Percentiles rank a stretch among this genome's conserved stretches.
These are phyloP conservation scores for Pluvialis apricaria DNA, from an alignment of 2,113 vertebrate species.

Conservation along the genomic window DNA sequence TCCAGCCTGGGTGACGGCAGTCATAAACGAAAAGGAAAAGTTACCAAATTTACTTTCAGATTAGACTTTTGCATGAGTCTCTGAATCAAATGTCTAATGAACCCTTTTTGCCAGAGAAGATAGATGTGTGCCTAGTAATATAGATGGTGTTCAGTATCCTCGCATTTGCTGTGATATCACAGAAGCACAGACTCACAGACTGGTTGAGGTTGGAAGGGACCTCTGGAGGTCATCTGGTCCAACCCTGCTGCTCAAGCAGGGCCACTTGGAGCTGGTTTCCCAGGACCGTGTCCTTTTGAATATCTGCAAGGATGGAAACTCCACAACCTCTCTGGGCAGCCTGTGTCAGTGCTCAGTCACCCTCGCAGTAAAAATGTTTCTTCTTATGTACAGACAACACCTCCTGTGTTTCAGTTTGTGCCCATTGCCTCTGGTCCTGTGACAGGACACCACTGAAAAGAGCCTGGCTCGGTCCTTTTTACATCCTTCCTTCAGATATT, in stretches of 20 bases:
- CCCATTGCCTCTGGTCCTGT: background rate
- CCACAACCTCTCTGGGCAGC: background rate
- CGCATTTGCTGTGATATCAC: background rate
- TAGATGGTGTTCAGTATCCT: background rate
- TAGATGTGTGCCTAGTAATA: background rate
- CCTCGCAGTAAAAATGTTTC: background rate
- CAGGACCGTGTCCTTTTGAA: background rate
- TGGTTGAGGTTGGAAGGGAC: background rate
- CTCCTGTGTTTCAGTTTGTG: background rate
- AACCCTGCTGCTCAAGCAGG: background rate
- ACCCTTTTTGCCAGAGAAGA: background rate
- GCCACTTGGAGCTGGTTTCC: background rate
- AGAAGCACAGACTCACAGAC: background rate
- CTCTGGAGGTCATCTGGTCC: background rate
- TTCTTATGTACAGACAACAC: background rate
- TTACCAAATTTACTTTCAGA: conserved; percentile 13
- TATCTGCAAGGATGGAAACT: background rate
- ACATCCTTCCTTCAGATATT: background rate
- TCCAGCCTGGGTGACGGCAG: background rate
- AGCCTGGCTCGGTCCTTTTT: background rate
- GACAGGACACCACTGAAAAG: background rate
- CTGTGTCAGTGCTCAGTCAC: background rate
- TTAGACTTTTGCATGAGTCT: background rate
- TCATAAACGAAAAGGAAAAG: conserved; percentile 7
- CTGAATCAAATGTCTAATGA: background rate